Evolutionary conservation across 2,113 vertebrate genomes (phyloP).

Genomic region (Formicarius rufipectus): DNA sequence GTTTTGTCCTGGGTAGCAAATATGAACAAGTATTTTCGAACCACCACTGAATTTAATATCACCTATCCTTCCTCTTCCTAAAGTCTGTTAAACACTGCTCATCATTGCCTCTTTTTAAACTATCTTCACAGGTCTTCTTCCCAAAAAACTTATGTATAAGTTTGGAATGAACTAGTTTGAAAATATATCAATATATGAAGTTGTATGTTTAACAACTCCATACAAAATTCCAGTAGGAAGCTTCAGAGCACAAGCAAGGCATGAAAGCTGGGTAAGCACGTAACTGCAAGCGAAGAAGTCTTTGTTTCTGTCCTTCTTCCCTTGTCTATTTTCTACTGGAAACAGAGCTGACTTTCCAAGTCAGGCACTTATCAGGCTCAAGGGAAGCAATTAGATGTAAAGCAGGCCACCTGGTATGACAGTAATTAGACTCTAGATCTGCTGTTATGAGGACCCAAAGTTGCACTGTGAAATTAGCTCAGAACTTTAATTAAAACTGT

Average conservation of each 20-base stretch:
- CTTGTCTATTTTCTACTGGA: background rate
- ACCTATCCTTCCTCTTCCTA: background rate
- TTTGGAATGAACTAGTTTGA: background rate
- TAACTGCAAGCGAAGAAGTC: background rate
- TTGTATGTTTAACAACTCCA: background rate
- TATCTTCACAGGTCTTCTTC: background rate
- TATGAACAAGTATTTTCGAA: background rate
- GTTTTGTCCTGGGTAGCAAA: background rate
- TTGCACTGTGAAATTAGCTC: conserved; percentile 29
- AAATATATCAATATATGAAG: background rate
- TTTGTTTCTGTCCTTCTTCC: background rate
- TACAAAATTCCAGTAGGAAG: background rate
- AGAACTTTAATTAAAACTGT: conserved; percentile 64
- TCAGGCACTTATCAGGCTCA: conserved; percentile 26
- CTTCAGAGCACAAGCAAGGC: background rate
- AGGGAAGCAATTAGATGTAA: conserved; percentile 57
- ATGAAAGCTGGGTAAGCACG: background rate
- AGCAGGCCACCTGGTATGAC: conserved; percentile 44
- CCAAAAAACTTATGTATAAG: background rate
- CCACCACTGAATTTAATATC: background rate
- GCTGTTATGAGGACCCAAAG: conserved; percentile 28
- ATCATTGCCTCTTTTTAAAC: background rate
- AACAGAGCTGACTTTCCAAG: conserved; percentile 34
- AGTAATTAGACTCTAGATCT: conserved; percentile 52
- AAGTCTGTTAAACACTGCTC: background rate